Conservation (phyloP, 1,140 invertebrate genomes). For the Drosophila ironensis region DNA sequence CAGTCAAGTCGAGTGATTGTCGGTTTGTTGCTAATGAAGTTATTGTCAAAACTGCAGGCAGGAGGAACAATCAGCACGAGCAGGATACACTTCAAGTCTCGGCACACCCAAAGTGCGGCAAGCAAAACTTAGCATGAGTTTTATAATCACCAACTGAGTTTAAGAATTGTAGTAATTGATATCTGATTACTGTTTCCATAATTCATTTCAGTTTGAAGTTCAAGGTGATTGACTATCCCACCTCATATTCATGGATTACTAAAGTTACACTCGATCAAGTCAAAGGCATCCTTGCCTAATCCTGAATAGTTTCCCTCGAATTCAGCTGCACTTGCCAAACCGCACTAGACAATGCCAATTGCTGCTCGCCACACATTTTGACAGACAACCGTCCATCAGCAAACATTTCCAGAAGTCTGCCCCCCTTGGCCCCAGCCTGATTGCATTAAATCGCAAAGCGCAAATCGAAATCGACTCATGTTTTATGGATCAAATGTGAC, state of each 20-base stretch:
- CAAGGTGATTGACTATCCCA: too few relatives aligned
- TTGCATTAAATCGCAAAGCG: constrained; percentile 44
- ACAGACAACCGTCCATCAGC: constrained; percentile 23
- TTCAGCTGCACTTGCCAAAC: constrained; percentile 8
- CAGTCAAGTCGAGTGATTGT: constrained; percentile 46
- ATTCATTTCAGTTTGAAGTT: too few relatives aligned
- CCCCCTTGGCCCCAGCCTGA: neutral
- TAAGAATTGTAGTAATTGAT: too few relatives aligned
- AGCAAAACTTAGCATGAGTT: too few relatives aligned
- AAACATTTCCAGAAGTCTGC: constrained; percentile 17
- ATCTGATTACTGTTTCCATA: too few relatives aligned
- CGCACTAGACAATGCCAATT: constrained; percentile 15
- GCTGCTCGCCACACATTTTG: constrained; percentile 24
- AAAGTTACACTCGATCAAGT: neutral
- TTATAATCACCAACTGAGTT: too few relatives aligned
- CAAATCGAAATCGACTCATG: constrained; percentile 62
- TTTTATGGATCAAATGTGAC: constrained; percentile 66
- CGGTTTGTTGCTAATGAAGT: constrained; percentile 53
- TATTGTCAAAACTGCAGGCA: constrained; percentile 45
- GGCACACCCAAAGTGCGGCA: too few relatives aligned
- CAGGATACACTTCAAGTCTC: too few relatives aligned
- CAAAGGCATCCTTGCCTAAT: constrained; percentile 8
- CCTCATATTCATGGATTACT: neutral
- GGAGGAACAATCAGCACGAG: constrained; percentile 13
- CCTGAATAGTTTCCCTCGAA: constrained; percentile 2